Percentiles rank a stretch among this genome's conserved stretches.
Conservation (phyloP, 2,113 vertebrate species). For the Pyrgilauda ruficollis region DNA sequence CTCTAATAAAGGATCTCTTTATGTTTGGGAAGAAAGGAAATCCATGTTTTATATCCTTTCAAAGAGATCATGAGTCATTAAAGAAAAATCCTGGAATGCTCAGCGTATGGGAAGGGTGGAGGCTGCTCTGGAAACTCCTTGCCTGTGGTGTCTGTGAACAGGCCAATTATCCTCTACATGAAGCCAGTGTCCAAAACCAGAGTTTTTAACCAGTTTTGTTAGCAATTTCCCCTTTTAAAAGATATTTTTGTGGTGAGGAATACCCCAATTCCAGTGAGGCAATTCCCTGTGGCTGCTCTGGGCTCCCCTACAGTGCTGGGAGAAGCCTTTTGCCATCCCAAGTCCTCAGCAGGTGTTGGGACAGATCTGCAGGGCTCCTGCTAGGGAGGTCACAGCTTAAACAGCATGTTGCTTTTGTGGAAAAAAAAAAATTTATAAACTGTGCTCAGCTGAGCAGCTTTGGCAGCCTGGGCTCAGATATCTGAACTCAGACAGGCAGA, state of each 20-base stretch:
- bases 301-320: not conserved
- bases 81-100: not conserved
- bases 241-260: not conserved
- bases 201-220: not conserved
- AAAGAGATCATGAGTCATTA: not conserved
- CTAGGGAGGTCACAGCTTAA: not conserved
- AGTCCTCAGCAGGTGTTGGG: not conserved
- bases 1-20: not conserved
- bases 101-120: not conserved
- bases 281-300: not conserved
- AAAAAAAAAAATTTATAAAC: not conserved
- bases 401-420: not conserved
- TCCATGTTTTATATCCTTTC: not conserved
- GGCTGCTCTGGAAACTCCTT: not conserved
- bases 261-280: not conserved
- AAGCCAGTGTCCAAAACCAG: not conserved
- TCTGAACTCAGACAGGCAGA: not conserved
- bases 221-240: not conserved
- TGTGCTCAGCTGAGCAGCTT: not conserved
- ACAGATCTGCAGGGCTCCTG: not conserved
- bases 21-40: constrained; percentile 27
- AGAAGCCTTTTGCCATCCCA: not conserved
- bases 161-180: not conserved
- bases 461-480: not conserved
- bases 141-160: not conserved